Evolutionary conservation across 2,888 invertebrate genomes (phyloP).

Genomic region (Anodontia alba): DNA sequence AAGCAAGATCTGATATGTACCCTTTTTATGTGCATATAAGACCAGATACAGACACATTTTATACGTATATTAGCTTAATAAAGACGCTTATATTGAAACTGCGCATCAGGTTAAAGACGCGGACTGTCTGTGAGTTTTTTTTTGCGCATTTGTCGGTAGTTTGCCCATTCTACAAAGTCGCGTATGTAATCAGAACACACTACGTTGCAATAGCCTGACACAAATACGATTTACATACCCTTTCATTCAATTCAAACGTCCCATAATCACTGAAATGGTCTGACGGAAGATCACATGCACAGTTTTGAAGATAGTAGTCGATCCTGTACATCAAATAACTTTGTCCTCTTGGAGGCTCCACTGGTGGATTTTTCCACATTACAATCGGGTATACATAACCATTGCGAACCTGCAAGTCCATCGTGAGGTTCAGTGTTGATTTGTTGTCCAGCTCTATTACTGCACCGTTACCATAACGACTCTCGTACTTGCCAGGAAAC

Average conservation of each 20-base stretch:
- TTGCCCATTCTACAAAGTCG: no score
- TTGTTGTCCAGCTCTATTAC: slow-evolving; percentile 10
- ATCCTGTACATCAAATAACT: slow-evolving; percentile 46
- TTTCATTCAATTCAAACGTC: neutral
- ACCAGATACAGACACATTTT: no score
- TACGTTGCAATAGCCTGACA: no score
- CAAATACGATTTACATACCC: no score
- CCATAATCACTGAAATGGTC: slow-evolving; percentile 48
- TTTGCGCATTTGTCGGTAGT: no score
- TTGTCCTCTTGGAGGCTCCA: neutral
- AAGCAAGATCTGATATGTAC: no score
- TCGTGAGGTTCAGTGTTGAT: slow-evolving; percentile 45
- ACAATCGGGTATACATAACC: slow-evolving; percentile 37
- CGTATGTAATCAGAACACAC: no score
- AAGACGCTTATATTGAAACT: no score
- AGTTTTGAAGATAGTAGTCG: slow-evolving; percentile 62
- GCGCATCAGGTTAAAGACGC: no score
- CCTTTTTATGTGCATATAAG: no score
- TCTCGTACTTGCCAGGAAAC: slow-evolving; percentile 2
- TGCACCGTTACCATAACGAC: slow-evolving; percentile 27
- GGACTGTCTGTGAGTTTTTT: no score
- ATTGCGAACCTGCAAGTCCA: slow-evolving; percentile 36
- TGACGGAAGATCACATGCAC: slow-evolving; percentile 62
- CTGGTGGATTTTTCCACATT: slow-evolving; percentile 45
- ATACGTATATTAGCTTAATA: no score